These are phyloP conservation scores for Pelobates fuscus DNA, from an alignment of 2,113 vertebrate genomes.

Conservation along the genomic window DNA sequence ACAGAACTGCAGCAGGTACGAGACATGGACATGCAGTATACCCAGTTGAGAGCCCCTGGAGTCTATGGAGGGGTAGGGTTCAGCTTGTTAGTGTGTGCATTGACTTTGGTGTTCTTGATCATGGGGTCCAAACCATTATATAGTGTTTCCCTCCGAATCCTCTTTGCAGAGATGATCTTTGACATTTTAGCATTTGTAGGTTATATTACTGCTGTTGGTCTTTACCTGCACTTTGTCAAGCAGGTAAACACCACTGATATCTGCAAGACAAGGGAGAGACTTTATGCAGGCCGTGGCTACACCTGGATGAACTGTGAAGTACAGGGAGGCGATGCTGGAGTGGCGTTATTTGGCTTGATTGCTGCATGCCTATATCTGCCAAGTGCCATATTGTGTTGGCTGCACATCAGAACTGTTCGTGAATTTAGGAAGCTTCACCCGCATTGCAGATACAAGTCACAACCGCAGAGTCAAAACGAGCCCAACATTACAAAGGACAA, in stretches of 20 bases:
- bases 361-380: constrained; percentile 68
- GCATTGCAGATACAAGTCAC: constrained; percentile 22
- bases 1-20: constrained; percentile 75
- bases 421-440: background rate
- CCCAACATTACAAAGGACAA: background rate
- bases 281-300: constrained; percentile 76
- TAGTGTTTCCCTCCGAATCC: constrained; percentile 63
- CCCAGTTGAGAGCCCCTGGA: constrained; percentile 83
- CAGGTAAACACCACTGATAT: constrained; percentile 76
- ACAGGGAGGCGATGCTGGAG: constrained; percentile 73
- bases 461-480: background rate
- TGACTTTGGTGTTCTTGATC: constrained; percentile 80
- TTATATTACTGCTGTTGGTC: constrained; percentile 74
- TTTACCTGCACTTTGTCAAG: constrained; percentile 82
- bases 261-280: constrained; percentile 70
- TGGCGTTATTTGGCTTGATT: constrained; percentile 72
- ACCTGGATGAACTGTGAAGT: constrained; percentile 84
- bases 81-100: constrained; percentile 63
- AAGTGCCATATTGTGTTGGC: constrained; percentile 65
- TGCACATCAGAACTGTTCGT: constrained; percentile 57
- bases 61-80: constrained; percentile 79
- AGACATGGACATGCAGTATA: constrained; percentile 82
- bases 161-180: constrained; percentile 71
- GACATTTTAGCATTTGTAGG: constrained; percentile 63
- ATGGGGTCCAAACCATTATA: constrained; percentile 74